phyloP scores from a whole-genome alignment of 23 tunicate species.

The Trididemnum nubilum region DNA sequence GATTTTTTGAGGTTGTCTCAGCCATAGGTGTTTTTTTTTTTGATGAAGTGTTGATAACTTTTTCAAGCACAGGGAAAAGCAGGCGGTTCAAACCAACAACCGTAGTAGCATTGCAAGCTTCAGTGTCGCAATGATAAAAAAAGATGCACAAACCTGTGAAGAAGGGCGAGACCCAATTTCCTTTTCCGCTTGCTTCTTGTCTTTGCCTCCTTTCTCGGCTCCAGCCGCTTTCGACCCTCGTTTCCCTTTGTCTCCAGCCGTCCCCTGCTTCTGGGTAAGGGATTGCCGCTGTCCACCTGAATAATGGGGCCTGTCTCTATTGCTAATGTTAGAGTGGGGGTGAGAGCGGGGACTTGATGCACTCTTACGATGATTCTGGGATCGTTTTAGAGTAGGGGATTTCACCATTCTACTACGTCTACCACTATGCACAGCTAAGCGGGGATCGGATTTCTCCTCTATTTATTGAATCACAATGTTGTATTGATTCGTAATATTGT shows the following conservation, averaged over 20 bases:
- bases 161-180: conserved; percentile 76
- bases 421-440: not conserved
- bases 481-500: no score
- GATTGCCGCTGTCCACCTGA: conserved; percentile 32
- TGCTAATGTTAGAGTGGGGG: conserved; percentile 42
- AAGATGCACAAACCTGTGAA: conserved; percentile 56
- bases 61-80: no score
- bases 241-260: conserved; percentile 62
- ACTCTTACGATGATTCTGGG: conserved; percentile 38
- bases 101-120: no score
- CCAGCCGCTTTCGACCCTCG: conserved; percentile 50
- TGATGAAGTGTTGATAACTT: no score
- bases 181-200: conserved; percentile 71
- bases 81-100: no score
- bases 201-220: conserved; percentile 80
- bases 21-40: no score
- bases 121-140: no score
- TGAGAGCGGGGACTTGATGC: conserved; percentile 43
- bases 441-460: no score
- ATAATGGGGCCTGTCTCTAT: conserved; percentile 58
- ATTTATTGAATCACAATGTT: no score
- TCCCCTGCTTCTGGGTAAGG: conserved; percentile 4
- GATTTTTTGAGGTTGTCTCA: no score
- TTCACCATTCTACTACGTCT: not conserved
- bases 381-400: not conserved